phyloP scores from a whole-genome alignment of 1,140 invertebrate genomes.

The Odontomachus brunneus region DNA sequence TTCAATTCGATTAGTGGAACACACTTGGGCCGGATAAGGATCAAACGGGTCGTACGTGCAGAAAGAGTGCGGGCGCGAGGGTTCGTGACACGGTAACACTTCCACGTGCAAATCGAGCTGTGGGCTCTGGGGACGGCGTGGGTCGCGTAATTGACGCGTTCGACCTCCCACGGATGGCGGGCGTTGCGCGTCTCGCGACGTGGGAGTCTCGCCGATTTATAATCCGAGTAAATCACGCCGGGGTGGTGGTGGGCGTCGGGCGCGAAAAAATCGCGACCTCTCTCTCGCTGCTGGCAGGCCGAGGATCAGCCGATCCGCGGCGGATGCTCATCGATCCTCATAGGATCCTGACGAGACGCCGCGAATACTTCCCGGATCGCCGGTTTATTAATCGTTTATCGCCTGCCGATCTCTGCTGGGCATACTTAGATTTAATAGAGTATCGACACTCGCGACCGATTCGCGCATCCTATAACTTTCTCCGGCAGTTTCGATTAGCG shows the following conservation, averaged over 20 bases:
- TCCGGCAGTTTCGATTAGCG: background rate
- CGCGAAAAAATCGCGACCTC: constrained; percentile 50
- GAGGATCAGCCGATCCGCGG: too few species aligned
- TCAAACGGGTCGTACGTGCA: constrained; percentile 31
- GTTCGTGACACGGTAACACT: constrained; percentile 51
- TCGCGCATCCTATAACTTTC: background rate
- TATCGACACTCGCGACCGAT: background rate
- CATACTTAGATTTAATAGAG: background rate
- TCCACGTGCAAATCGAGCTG: constrained; percentile 47
- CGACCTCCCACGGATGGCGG: constrained; percentile 59
- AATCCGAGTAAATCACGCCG: constrained; percentile 71
- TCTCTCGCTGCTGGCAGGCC: constrained; percentile 10
- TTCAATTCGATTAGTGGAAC: constrained; percentile 27
- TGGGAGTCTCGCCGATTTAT: constrained; percentile 70
- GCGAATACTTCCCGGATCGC: constrained; percentile 66
- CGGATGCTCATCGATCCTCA: constrained; percentile 70
- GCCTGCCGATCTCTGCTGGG: constrained; percentile 1
- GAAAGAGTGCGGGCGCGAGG: constrained; percentile 15
- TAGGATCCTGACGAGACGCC: constrained; percentile 59
- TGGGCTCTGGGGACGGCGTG: constrained; percentile 54
- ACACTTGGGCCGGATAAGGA: constrained; percentile 25
- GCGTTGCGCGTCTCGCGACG: constrained; percentile 18
- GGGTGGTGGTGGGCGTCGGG: constrained; percentile 56
- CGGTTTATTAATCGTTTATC: constrained; percentile 62
- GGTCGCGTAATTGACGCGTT: constrained; percentile 77